phyloP scores from a whole-genome alignment of 2,888 invertebrate genomes.

The Pachycephus smyrnensis region DNA sequence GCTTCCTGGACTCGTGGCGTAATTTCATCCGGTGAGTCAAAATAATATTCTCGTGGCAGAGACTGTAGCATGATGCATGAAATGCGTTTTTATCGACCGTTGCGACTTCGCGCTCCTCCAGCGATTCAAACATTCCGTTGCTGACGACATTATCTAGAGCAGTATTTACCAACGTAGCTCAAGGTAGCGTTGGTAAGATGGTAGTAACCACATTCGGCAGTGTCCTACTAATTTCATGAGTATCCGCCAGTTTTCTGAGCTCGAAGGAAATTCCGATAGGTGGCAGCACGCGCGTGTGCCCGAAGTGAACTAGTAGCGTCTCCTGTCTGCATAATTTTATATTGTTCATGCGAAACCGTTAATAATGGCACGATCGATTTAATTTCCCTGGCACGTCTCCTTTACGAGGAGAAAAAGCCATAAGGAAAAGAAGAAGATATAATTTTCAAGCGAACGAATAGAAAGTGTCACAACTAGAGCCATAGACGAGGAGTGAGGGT shows the following conservation, averaged over 20 bases:
- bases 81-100: neutral
- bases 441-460: neutral
- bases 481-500: neutral
- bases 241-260: neutral
- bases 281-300: neutral
- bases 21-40: slow-evolving; percentile 60
- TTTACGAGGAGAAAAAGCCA: neutral
- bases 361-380: neutral
- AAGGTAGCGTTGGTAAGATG: neutral
- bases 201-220: too few species aligned
- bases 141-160: too few species aligned
- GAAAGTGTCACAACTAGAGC: neutral
- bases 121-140: neutral
- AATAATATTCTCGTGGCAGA: neutral
- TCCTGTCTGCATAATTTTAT: neutral
- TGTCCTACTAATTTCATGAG: too few species aligned
- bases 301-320: neutral
- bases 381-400: neutral
- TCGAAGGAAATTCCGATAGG: neutral
- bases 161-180: neutral
- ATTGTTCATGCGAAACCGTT: neutral
- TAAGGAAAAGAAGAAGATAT: neutral
- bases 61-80: neutral
- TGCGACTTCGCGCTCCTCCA: neutral
- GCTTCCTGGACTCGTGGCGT: slow-evolving; percentile 59